Base-by-base conservation (phyloP, 2,113 vertebrate species). In the Lycaon pictus region DNA sequence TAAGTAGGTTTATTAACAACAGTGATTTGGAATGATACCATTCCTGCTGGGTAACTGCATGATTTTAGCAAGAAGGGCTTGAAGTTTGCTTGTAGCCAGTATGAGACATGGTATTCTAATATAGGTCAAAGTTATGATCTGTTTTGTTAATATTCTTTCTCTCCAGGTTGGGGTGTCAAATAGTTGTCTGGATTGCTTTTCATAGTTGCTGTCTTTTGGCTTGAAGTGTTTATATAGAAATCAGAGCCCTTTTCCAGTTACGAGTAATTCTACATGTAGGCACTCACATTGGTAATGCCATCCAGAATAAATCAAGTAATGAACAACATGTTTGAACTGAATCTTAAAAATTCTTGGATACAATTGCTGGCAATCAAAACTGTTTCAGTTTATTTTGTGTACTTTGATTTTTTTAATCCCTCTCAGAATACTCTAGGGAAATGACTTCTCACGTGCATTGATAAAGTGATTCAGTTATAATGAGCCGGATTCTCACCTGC, bases 1-100 rank as follows among this genome's bases (percentile, higher is more conserved):
- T 98, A 97, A 98, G 97, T 95, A 98, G 94, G 77, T 97, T 90
- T 55, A 97, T 89, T 97, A 98, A 74, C 94, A 97, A 94, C 82
- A 81, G 51, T 96, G 87, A 35, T 93, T 98, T 97, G 88, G 79
- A 94, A 91, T 98, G 98, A 93, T 95, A 94, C 77, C 95, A 74
- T 65, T 92, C 97, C 95, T 96, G 93, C 97, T 98, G 98, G 72
- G 92, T 92, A 96, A 84, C 16, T 29, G 56, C 27, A 76, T 37
- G 95, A 80, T 90, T 98, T 98, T 95, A 90, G 43, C 71, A 63
- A 4, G 35, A 77, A 88, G 76, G 80, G 48, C 53, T 96, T 76
- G 67, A 93, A 88, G 91, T 91, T 97, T 98, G 82, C 96, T 76
- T 91, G 74, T 69, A 98, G 74, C 53, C 53, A 76, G 1, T 67